phyloP scores from a whole-genome alignment of 1,140 invertebrate species.

The Lineus longissimus region DNA sequence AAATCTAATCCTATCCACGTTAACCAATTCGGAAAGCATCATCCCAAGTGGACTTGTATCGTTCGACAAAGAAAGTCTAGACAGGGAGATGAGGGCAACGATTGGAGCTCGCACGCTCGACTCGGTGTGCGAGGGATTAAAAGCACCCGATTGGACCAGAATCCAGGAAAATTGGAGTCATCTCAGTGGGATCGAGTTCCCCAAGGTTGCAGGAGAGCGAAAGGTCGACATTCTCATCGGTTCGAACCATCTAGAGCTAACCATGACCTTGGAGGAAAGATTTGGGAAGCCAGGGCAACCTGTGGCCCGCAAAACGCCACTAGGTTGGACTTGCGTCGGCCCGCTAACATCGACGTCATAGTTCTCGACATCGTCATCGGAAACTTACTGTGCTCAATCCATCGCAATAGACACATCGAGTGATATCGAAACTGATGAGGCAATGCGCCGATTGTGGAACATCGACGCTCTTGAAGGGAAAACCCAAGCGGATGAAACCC shows the following conservation, averaged over 20 bases:
- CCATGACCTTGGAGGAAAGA: not conserved
- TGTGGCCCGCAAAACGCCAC: not conserved
- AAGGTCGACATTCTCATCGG: not conserved
- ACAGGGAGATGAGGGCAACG: not conserved
- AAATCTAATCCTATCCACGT: not conserved
- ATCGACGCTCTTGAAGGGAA: not conserved
- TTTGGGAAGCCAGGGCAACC: not conserved
- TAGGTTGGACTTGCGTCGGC: not conserved
- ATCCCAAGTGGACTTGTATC: not conserved
- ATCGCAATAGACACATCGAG: not conserved
- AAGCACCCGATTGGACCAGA: not conserved
- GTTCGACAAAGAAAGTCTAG: not conserved
- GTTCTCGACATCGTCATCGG: too few species aligned
- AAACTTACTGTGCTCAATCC: not conserved
- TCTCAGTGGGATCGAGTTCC: not conserved
- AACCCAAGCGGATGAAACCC: not conserved
- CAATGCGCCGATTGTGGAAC: not conserved
- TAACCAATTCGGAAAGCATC: not conserved
- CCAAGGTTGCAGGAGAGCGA: not conserved
- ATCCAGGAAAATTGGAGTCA: not conserved
- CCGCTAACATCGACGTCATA: not conserved
- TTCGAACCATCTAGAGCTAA: not conserved
- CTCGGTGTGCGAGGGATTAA: not conserved
- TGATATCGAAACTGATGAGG: not conserved
- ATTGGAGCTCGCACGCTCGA: not conserved